Evolutionary conservation across 2,797 vertebrate species (phyloP).

Genomic region (Lepus townsendii): DNA sequence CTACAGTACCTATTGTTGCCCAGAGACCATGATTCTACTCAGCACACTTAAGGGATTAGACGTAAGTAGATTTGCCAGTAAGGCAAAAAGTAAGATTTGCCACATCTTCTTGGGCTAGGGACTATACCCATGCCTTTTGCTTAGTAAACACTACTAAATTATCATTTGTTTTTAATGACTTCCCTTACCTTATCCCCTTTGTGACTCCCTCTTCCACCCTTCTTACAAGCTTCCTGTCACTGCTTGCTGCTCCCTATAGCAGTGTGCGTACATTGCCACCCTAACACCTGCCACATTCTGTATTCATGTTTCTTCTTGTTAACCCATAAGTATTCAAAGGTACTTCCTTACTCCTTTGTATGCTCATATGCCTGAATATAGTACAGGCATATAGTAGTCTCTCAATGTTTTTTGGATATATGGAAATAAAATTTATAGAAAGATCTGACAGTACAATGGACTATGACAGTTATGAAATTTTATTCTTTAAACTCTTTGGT

Average conservation of each 20-base stretch:
- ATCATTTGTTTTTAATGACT: not conserved
- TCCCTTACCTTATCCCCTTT: not conserved
- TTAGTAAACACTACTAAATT: not conserved
- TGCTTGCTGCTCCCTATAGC: not conserved
- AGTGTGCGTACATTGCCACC: not conserved
- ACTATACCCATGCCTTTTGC: not conserved
- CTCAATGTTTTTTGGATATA: conserved; percentile 13
- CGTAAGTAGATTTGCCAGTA: not conserved
- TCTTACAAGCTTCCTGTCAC: not conserved
- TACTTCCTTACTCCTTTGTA: not conserved
- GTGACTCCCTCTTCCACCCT: not conserved
- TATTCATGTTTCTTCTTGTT: conserved; percentile 56
- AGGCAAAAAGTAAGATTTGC: no score
- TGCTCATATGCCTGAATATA: conserved; percentile 20
- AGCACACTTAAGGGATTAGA: not conserved
- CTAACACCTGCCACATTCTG: not conserved
- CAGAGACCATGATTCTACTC: not conserved
- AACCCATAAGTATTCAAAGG: conserved; percentile 42
- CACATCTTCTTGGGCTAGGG: not conserved
- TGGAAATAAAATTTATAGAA: conserved; percentile 52
- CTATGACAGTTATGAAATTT: conserved; percentile 50
- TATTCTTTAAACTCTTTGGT: conserved; percentile 12
- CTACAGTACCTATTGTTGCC: not conserved
- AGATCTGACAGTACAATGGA: not conserved
- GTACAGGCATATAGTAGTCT: not conserved